These are phyloP conservation scores for Poeciliopsis infans DNA, from an alignment of 2,797 vertebrate genomes.

Conservation along the genomic window DNA sequence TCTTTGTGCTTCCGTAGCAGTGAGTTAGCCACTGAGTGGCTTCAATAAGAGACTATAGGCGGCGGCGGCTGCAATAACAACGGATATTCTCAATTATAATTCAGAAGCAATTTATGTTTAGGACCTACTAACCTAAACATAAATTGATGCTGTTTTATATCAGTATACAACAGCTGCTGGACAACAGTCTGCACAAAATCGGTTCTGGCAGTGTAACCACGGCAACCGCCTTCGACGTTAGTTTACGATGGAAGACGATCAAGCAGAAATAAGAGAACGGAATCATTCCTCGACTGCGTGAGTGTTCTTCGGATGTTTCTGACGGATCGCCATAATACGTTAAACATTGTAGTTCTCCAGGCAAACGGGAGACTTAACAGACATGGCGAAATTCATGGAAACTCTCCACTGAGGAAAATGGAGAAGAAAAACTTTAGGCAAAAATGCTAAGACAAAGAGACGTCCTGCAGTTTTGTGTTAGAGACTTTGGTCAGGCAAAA, in stretches of 20 bases:
- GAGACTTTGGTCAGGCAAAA: neutral
- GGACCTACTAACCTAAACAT: too few species aligned
- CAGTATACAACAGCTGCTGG: neutral
- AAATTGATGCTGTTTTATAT: neutral
- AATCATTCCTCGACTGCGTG: constrained; percentile 20
- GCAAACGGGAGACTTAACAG: too few species aligned
- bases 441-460: neutral
- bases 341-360: too few species aligned
- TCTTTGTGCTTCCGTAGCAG: neutral
- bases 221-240: constrained; percentile 22
- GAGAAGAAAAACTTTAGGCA: neutral
- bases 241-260: constrained; percentile 13
- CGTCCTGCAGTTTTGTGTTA: neutral
- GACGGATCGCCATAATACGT: too few species aligned
- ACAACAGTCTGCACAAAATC: neutral
- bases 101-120: neutral
- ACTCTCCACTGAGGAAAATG: too few species aligned
- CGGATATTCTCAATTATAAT: neutral
- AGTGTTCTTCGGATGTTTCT: neutral
- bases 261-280: constrained; percentile 6
- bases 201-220: constrained; percentile 28
- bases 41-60: neutral
- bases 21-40: neutral
- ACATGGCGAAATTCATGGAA: too few species aligned
- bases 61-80: neutral